Evolutionary conservation across 2,113 vertebrate genomes (phyloP).

Genomic region (Gobio gobio): DNA sequence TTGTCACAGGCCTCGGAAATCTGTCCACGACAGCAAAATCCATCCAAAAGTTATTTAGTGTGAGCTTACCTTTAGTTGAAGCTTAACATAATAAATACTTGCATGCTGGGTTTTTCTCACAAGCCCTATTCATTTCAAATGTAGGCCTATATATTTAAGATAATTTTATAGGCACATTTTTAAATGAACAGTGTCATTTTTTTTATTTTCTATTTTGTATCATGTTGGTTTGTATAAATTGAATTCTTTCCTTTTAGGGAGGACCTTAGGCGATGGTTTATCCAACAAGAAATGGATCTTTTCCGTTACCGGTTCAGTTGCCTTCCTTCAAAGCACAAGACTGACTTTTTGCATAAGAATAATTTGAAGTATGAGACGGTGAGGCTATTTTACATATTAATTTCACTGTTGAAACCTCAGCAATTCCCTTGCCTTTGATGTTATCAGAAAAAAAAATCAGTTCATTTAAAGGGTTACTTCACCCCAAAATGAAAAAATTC

Average conservation of each 20-base stretch:
- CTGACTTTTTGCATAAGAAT: slow-evolving; percentile 84
- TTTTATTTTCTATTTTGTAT: no score
- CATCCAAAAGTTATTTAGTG: no score
- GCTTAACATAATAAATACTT: background rate
- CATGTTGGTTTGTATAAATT: no score
- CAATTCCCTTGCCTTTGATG: background rate
- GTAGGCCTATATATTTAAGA: background rate
- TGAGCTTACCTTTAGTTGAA: background rate
- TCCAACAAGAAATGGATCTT: slow-evolving; percentile 97
- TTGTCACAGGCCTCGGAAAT: no score
- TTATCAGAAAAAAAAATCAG: background rate
- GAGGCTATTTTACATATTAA: slow-evolving; percentile 60
- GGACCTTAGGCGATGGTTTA: slow-evolving; percentile 96
- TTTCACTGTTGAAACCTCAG: background rate
- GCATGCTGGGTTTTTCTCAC: background rate
- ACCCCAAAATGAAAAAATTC: no score
- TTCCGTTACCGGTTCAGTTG: slow-evolving; percentile 88
- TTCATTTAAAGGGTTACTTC: background rate
- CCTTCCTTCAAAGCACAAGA: slow-evolving; percentile 71
- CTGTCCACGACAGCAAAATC: no score
- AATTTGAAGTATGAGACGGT: slow-evolving; percentile 88
- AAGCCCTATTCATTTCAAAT: background rate
- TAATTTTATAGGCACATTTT: background rate
- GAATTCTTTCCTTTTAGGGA: slow-evolving; percentile 76
- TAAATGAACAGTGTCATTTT: slow-evolving; percentile 26